Base-by-base conservation (phyloP, 2,888 invertebrate genomes). In the Melanophora roralis region DNA sequence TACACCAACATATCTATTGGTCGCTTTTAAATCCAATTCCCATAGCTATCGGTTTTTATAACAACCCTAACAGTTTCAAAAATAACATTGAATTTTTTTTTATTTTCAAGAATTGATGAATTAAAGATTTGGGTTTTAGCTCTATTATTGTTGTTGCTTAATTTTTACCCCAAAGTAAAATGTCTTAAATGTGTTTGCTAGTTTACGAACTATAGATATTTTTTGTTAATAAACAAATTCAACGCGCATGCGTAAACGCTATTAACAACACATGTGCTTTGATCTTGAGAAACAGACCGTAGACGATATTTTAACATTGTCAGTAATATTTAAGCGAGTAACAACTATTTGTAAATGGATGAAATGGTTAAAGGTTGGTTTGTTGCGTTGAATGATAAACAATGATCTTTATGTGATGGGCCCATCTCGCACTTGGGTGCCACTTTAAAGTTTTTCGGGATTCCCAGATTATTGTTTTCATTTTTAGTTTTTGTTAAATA, bases 241-340 rank as follows among this genome's bases (percentile, higher is more conserved):
- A 62, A 68, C 32, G 51, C 45, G 68, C 53, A 60, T 68, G 68
- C 68, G 74, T 74, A 43, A 74, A 27, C 59, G 51, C 40, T 40
- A 67, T 67, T 51, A 40, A 60, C 43, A 45, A 47, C 36, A 59
- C 53, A 62, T 73, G 43, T 19, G 14, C 57, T 65, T 14, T 14
- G 23, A 45, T 21, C 12, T 27, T 45, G 51, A 27, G 34, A 45
- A 40, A 60, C 34, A 38, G 53, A 45, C 45, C 64, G 64, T 27
- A 27, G 16, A 47, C 43, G 68, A n/a, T n/a, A 53, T 19, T 38
- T 68, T 45, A 27, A 27, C 27, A 68, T 47, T 32, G 14, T 12
- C 12, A 60, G 36, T 55, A 53, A 43, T 43, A 27, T 27, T 27
- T 27, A 14, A 57, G 40, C 47, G 16, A 32, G 38, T 34, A 57